Percentiles rank a stretch among this genome's conserved stretches.
Evolutionary conservation across 2,888 invertebrate genomes (phyloP).

Genomic region (Acleris emargana): DNA sequence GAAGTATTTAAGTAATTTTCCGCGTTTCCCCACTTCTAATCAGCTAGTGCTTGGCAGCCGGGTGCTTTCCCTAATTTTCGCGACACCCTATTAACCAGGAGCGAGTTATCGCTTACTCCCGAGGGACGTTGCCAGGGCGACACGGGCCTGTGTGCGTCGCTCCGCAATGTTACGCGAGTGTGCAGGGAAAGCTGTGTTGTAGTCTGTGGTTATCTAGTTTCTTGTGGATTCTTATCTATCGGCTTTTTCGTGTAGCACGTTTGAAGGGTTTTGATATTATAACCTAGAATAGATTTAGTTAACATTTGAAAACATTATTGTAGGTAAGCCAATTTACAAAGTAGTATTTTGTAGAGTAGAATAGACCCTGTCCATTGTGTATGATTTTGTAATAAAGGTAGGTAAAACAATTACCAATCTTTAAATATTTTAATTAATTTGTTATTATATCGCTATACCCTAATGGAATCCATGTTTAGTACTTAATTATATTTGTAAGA

Average conservation of each 20-base stretch:
- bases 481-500: too few species aligned
- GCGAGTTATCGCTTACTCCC: conserved; percentile 70
- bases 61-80: conserved; percentile 74
- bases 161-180: conserved; percentile 53
- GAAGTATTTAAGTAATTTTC: conserved; percentile 75
- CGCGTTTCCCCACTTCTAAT: conserved; percentile 67
- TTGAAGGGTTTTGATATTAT: conserved; percentile 50
- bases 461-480: too few species aligned
- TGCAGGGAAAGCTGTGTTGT: conserved; percentile 56
- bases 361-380: too few species aligned
- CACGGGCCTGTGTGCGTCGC: conserved; percentile 59
- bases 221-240: conserved; percentile 65
- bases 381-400: too few species aligned
- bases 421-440: too few species aligned
- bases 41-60: conserved; percentile 66
- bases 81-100: conserved; percentile 75
- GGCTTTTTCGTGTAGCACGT: conserved; percentile 38
- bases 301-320: too few species aligned
- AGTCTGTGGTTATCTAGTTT: conserved; percentile 65
- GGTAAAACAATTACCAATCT: too few species aligned
- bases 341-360: too few species aligned
- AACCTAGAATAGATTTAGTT: not conserved
- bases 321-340: too few species aligned
- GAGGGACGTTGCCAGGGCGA: conserved; percentile 67
- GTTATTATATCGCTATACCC: too few species aligned